A percentile compares a stretch with the other conserved stretches of the same genome.
These are phyloP conservation scores for Phyllostomus hastatus DNA, from an alignment of 2,113 vertebrate genomes.

Conservation along the genomic window DNA sequence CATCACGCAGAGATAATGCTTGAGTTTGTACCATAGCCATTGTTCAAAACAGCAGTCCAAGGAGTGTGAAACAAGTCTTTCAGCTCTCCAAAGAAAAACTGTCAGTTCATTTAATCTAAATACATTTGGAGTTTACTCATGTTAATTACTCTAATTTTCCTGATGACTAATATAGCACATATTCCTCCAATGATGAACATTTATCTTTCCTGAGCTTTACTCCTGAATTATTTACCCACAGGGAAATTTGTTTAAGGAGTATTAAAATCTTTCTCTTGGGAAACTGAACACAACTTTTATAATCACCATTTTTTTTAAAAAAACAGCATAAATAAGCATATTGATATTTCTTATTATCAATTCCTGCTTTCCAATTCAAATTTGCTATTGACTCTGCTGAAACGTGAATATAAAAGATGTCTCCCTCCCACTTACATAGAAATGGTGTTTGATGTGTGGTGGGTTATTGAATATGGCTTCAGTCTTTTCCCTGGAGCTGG, in stretches of 20 bases:
- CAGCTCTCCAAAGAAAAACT: constrained; percentile 39
- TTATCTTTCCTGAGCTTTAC: not conserved
- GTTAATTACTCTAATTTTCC: constrained; percentile 35
- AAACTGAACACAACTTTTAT: not conserved
- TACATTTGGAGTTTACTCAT: constrained; percentile 5
- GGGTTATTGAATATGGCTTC: not conserved
- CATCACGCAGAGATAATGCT: too few relatives aligned
- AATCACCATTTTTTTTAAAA: not conserved
- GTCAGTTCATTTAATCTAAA: constrained; percentile 48
- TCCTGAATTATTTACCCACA: not conserved
- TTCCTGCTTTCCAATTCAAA: not conserved
- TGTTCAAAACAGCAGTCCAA: constrained; percentile 29
- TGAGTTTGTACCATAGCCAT: not conserved
- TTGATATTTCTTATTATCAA: not conserved
- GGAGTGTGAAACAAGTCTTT: constrained; percentile 32
- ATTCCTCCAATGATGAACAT: not conserved
- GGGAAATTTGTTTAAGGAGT: constrained; percentile 8
- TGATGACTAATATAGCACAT: not conserved
- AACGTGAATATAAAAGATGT: not conserved
- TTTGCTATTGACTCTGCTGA: not conserved
- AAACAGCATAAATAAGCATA: not conserved
- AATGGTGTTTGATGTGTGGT: not conserved
- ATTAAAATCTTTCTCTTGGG: not conserved
- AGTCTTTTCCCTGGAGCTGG: not conserved
- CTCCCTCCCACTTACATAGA: not conserved